Conservation (phyloP, 30 jellyfish, hydroid and myxozoan species). For the Turritopsis rubra region DNA sequence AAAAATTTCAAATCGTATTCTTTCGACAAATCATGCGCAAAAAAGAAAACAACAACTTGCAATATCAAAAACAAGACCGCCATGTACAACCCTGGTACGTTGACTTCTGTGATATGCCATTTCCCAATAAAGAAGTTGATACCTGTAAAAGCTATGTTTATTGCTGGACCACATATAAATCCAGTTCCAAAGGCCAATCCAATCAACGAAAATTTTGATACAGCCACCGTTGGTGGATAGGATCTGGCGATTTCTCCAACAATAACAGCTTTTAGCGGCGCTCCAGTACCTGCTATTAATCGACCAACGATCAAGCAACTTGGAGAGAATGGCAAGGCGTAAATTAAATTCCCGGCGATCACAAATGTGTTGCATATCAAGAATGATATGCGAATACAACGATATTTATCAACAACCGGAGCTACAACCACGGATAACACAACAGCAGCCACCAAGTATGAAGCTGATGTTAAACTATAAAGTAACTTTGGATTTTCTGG, state of each 20-base stretch:
- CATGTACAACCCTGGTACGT: slow-evolving; percentile 32
- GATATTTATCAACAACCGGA: slow-evolving; percentile 1
- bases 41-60: slow-evolving; percentile 8
- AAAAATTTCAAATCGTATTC: slow-evolving; percentile 13
- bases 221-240: not conserved
- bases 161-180: slow-evolving; percentile 21
- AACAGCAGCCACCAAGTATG: slow-evolving; percentile 23
- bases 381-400: not conserved
- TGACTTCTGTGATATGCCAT: slow-evolving; percentile 25
- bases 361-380: slow-evolving; percentile 18
- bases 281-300: slow-evolving; percentile 35
- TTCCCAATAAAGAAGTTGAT: slow-evolving; percentile 15
- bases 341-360: slow-evolving; percentile 26
- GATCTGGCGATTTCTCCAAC: slow-evolving; percentile 25
- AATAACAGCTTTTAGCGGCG: slow-evolving; percentile 19
- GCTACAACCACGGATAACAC: slow-evolving; percentile 13
- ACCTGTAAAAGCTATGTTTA: not conserved
- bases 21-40: slow-evolving; percentile 22
- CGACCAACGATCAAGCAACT: slow-evolving; percentile 27
- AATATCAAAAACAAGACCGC: slow-evolving; percentile 12
- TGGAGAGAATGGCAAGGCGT: slow-evolving; percentile 33
- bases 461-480: slow-evolving; percentile 7
- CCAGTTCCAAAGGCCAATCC: slow-evolving; percentile 29
- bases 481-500: slow-evolving; percentile 10
- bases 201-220: slow-evolving; percentile 11